A percentile compares a stretch with the other conserved stretches of the same genome.
These are phyloP conservation scores for Ypsolopha sequella DNA, from an alignment of 2,888 invertebrate genomes.

Conservation along the genomic window DNA sequence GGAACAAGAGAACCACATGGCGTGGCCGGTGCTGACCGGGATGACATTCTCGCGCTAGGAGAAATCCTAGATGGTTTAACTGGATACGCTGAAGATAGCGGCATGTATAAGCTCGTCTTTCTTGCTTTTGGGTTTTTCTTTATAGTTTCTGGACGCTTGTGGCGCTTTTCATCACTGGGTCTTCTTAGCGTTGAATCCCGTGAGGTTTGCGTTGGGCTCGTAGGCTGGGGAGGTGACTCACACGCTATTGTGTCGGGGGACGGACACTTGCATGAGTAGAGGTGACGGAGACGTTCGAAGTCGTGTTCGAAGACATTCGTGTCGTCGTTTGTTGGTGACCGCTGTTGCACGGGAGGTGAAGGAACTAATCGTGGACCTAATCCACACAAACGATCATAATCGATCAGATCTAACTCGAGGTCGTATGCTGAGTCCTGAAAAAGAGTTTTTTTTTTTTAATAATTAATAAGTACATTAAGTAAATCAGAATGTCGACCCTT, in stretches of 20 bases:
- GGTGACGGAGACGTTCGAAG: conserved; percentile 34
- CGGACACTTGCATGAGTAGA: conserved; percentile 30
- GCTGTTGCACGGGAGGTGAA: conserved; percentile 41
- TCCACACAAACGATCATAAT: conserved; percentile 51
- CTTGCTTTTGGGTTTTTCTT: conserved; percentile 47
- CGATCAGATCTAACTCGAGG: conserved; percentile 47
- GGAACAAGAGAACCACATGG: conserved; percentile 80
- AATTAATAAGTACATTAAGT: neutral
- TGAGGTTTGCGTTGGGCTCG: conserved; percentile 84
- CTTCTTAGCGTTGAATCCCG: conserved; percentile 80
- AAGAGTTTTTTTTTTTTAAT: neutral
- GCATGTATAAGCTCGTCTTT: conserved; percentile 80
- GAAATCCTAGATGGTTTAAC: conserved; percentile 42
- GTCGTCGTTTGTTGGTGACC: conserved; percentile 33
- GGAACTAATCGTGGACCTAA: conserved; percentile 45
- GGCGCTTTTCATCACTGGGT: conserved; percentile 62
- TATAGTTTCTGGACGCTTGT: conserved; percentile 45
- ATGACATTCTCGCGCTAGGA: conserved; percentile 72
- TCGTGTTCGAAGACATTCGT: conserved; percentile 37
- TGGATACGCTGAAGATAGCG: conserved; percentile 57
- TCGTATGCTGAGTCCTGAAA: conserved; percentile 45
- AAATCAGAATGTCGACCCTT: too few relatives aligned
- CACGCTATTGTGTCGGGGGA: conserved; percentile 37
- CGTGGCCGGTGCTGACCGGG: conserved; percentile 85
- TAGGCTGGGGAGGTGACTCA: conserved; percentile 82